These are phyloP conservation scores for Grus americana DNA, from an alignment of 2,113 vertebrate genomes.

Conservation along the genomic window DNA sequence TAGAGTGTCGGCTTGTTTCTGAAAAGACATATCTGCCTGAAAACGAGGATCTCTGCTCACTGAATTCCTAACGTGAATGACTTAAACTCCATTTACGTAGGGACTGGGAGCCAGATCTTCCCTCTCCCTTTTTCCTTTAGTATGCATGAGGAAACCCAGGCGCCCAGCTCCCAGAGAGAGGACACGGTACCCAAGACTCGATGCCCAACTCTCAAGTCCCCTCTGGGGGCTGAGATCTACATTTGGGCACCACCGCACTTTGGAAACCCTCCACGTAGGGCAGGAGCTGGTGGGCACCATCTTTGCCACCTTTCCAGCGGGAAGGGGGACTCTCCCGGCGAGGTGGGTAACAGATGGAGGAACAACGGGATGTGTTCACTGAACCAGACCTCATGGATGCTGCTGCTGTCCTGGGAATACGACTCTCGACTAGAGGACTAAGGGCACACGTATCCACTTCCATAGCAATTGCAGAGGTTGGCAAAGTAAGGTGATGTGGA, in stretches of 20 bases:
- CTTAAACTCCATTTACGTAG: background rate
- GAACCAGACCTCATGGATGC: background rate
- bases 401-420: background rate
- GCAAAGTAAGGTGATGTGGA: background rate
- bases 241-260: background rate
- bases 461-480: too few relatives aligned
- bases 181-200: background rate
- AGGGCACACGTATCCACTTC: background rate
- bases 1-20: background rate
- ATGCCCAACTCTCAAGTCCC: background rate
- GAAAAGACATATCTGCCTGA: background rate
- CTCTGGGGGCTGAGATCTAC: background rate
- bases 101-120: background rate
- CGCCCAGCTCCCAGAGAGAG: background rate
- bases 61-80: background rate
- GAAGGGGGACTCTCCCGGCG: background rate
- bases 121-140: background rate
- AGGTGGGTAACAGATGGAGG: background rate
- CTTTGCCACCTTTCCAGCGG: background rate
- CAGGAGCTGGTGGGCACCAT: background rate
- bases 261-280: background rate
- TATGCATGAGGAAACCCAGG: background rate
- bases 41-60: background rate
- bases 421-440: background rate
- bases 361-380: rapidly evolving